These are phyloP conservation scores for Aplocera efformata DNA, from an alignment of 2,888 invertebrate genomes.

Conservation along the genomic window DNA sequence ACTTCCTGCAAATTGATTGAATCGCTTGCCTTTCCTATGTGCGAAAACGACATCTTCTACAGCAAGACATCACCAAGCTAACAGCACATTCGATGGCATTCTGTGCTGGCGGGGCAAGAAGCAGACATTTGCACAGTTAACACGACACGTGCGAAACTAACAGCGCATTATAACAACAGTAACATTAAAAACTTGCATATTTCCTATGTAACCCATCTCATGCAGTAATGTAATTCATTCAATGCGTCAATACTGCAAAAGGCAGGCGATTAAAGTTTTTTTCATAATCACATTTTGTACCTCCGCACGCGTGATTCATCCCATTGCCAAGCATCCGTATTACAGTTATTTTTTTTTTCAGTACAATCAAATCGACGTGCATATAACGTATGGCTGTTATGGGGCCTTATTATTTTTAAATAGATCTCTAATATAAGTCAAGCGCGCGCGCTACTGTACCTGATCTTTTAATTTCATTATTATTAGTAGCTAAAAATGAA, in stretches of 20 bases:
- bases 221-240: too few relatives aligned
- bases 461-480: slow-evolving; percentile 1
- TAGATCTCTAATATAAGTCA: slow-evolving; percentile 3
- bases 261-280: slow-evolving; percentile 1
- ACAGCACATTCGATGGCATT: neutral
- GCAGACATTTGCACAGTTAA: neutral
- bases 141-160: neutral
- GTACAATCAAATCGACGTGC: slow-evolving; percentile 7
- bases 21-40: neutral
- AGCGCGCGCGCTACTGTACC: slow-evolving; percentile 1
- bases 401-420: slow-evolving; percentile 1
- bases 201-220: too few relatives aligned
- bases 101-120: slow-evolving; percentile 1
- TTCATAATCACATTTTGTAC: too few relatives aligned
- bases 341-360: neutral
- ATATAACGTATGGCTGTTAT: neutral
- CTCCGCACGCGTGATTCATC: too few relatives aligned
- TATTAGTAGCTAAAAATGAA: too few relatives aligned
- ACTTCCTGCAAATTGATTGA: slow-evolving; percentile 1
- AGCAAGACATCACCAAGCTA: neutral
- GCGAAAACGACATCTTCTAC: slow-evolving; percentile 1
- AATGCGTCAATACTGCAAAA: neutral
- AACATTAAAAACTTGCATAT: too few relatives aligned
- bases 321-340: too few relatives aligned
- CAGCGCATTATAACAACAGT: too few relatives aligned